A percentile compares a stretch with the other conserved stretches of the same genome.
Conservation (phyloP, 1,140 invertebrate species). For the Forficula auricularia region DNA sequence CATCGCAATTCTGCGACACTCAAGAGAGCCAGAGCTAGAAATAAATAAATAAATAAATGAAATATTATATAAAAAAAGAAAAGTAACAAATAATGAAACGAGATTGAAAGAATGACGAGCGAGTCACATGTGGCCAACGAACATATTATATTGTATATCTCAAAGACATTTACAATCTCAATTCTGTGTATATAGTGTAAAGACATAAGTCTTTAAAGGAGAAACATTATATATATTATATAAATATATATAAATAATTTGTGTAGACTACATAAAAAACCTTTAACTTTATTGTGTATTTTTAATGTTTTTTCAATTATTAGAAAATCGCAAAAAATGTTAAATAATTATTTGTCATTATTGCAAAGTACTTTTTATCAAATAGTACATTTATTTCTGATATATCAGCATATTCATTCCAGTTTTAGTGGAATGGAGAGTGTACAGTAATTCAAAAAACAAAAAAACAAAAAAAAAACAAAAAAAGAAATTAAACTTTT, state of each 20-base stretch:
- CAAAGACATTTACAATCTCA: slow-evolving; percentile 9
- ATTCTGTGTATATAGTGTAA: slow-evolving; percentile 27
- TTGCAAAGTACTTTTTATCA: slow-evolving; percentile 7
- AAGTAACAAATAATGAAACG: not conserved
- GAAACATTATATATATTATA: slow-evolving; percentile 7
- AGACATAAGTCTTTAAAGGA: slow-evolving; percentile 15
- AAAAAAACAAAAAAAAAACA: slow-evolving; percentile 5
- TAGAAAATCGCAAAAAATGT: slow-evolving; percentile 9
- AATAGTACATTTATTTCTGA: slow-evolving; percentile 9
- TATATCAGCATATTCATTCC: slow-evolving; percentile 17
- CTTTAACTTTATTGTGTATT: slow-evolving; percentile 9
- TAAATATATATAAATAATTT: slow-evolving; percentile 11
- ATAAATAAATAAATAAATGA: not conserved
- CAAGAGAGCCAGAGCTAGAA: slow-evolving; percentile 4
- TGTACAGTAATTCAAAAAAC: slow-evolving; percentile 9
- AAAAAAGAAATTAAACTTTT: slow-evolving; percentile 2
- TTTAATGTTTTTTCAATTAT: slow-evolving; percentile 12
- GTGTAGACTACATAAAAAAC: slow-evolving; percentile 5
- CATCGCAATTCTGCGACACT: slow-evolving; percentile 1
- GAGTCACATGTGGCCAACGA: slow-evolving; percentile 4
- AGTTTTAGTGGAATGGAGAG: slow-evolving; percentile 26
- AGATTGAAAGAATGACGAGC: slow-evolving; percentile 2
- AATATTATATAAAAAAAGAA: not conserved
- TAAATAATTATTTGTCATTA: slow-evolving; percentile 6
- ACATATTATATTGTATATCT: slow-evolving; percentile 9